Evolutionary conservation across 1,140 invertebrate species (phyloP).

Genomic region (Bicyclus anynana): DNA sequence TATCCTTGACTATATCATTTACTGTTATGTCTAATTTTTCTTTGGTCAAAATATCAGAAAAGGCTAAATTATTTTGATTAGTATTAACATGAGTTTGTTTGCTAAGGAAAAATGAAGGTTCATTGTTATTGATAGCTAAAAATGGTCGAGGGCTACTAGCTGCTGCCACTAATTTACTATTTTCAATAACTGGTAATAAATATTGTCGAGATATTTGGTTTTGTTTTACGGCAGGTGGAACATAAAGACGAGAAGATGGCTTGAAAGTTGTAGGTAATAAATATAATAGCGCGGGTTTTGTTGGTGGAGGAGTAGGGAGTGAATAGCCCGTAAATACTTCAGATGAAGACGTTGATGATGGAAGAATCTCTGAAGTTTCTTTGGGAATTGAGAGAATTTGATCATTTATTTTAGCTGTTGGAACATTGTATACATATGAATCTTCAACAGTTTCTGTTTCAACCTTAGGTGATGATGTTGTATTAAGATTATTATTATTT

Average conservation of each 20-base stretch:
- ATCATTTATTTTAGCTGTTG: conserved; percentile 18
- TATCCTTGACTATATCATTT: conserved; percentile 59
- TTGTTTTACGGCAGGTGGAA: conserved; percentile 38
- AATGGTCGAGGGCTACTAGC: conserved; percentile 18
- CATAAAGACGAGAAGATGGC: conserved; percentile 38
- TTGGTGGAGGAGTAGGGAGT: conserved; percentile 17
- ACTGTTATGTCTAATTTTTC: conserved; percentile 60
- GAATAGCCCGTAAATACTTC: conserved; percentile 30
- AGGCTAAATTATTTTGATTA: conserved; percentile 52
- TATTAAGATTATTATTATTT: conserved; percentile 26
- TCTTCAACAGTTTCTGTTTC: conserved; percentile 17
- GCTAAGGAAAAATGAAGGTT: conserved; percentile 28
- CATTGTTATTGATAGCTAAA: conserved; percentile 9
- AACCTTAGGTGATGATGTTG: conserved; percentile 15
- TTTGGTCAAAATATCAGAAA: conserved; percentile 57
- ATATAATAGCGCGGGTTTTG: conserved; percentile 31
- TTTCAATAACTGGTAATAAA: conserved; percentile 40
- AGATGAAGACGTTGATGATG: conserved; percentile 4
- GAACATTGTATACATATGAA: conserved; percentile 37
- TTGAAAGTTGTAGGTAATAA: conserved; percentile 45
- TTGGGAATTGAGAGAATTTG: conserved; percentile 17
- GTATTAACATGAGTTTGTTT: conserved; percentile 39
- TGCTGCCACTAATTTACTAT: conserved; percentile 30
- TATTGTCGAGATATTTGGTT: conserved; percentile 41
- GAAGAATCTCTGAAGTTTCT: conserved; percentile 12